A percentile compares a stretch with the other conserved stretches of the same genome.
Conservation (phyloP, 2,113 vertebrate genomes). For the Diadophis punctatus region DNA sequence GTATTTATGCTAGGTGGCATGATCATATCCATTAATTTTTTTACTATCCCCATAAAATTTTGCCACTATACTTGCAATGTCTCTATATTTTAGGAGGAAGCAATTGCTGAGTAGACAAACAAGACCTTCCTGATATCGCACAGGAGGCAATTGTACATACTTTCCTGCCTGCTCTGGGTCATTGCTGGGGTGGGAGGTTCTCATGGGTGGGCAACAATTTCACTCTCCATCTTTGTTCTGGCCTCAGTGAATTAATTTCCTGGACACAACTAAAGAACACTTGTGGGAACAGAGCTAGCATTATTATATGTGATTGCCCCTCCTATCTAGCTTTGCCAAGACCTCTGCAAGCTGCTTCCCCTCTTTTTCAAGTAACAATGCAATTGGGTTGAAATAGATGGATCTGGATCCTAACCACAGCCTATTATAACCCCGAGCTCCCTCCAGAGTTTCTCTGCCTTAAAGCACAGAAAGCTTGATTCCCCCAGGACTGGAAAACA, state of each 20-base stretch:
- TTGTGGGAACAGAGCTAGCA: constrained; percentile 4
- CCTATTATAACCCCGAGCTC: neutral
- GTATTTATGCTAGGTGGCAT: neutral
- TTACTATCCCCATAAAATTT: neutral
- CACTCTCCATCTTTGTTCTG: constrained; percentile 3
- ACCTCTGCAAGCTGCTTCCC: neutral
- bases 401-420: neutral
- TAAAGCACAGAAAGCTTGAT: neutral
- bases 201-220: neutral
- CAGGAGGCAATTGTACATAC: neutral
- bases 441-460: neutral
- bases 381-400: neutral
- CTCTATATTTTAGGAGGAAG: neutral
- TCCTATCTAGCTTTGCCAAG: neutral
- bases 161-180: constrained; percentile 1
- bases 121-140: neutral
- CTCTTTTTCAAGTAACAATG: neutral
- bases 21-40: neutral
- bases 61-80: neutral
- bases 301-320: neutral
- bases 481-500: neutral
- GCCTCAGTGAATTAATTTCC: neutral
- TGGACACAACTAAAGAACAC: neutral
- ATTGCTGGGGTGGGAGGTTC: constrained; percentile 4
- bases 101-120: neutral